phyloP scores from a whole-genome alignment of 2,113 vertebrate species.

The Bos javanicus region DNA sequence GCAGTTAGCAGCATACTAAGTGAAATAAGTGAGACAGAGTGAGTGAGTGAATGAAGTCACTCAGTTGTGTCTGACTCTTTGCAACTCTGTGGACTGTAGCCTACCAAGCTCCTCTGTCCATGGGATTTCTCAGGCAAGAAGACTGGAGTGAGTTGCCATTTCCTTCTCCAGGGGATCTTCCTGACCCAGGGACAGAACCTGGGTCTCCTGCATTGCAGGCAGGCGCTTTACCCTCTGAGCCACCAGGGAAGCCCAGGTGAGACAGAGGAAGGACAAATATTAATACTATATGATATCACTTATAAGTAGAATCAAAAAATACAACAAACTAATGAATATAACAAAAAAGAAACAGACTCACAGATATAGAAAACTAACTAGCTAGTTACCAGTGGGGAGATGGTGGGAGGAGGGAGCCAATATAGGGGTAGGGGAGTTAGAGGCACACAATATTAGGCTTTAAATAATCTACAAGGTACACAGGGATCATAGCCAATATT shows the following conservation, averaged over 20 bases:
- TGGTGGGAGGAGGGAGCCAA: not conserved
- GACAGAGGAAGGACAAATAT: not conserved
- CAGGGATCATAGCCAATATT: not conserved
- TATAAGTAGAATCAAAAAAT: not conserved
- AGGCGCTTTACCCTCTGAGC: not conserved
- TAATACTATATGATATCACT: not conserved
- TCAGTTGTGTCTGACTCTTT: not conserved
- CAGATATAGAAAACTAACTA: not conserved
- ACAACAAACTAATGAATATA: not conserved
- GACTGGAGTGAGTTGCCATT: not conserved
- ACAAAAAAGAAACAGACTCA: not conserved
- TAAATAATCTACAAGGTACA: not conserved
- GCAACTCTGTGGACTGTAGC: not conserved
- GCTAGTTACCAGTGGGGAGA: not conserved
- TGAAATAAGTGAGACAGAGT: not conserved
- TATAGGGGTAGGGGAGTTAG: not conserved
- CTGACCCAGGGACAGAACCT: rapidly evolving
- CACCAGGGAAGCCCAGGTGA: not conserved
- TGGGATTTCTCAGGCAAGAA: not conserved
- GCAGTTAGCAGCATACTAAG: not conserved
- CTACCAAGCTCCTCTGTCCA: not conserved
- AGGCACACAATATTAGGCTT: too few relatives aligned
- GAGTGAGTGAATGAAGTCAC: not conserved
- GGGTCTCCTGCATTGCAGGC: not conserved
- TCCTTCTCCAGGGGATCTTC: not conserved